phyloP scores from a whole-genome alignment of 2,888 invertebrate species.

The Yponomeuta evonymella region DNA sequence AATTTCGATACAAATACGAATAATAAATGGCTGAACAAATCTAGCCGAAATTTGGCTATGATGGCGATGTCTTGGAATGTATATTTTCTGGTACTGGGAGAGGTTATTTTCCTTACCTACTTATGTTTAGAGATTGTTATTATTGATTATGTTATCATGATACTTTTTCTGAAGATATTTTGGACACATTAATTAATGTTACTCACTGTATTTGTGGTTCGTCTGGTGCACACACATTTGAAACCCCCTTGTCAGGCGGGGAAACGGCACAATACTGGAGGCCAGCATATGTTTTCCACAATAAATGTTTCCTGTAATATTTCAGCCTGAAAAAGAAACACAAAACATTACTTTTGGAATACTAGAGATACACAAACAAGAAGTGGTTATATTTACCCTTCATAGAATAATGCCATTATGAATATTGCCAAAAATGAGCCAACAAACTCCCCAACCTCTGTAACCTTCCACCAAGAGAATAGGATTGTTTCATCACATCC shows the following conservation, averaged over 20 bases:
- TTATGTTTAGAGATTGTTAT: too few species aligned
- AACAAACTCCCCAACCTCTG: slow-evolving; percentile 84
- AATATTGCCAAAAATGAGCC: slow-evolving; percentile 95
- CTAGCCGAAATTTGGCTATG: too few species aligned
- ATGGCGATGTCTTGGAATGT: too few species aligned
- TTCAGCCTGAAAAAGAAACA: slow-evolving; percentile 71
- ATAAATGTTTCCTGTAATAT: slow-evolving; percentile 84
- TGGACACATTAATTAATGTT: background rate
- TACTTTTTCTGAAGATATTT: too few species aligned
- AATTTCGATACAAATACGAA: too few species aligned
- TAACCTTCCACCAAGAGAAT: slow-evolving; percentile 88
- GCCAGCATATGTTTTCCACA: slow-evolving; percentile 91
- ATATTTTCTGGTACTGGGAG: too few species aligned
- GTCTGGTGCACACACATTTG: slow-evolving; percentile 77
- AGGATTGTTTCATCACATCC: slow-evolving; percentile 85
- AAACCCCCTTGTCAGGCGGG: slow-evolving; percentile 80
- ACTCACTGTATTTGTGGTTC: slow-evolving; percentile 83
- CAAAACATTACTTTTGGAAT: slow-evolving; percentile 7
- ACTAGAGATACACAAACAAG: background rate
- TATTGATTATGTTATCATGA: too few species aligned
- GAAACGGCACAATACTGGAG: slow-evolving; percentile 90
- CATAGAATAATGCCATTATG: slow-evolving; percentile 93
- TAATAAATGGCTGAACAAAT: too few species aligned
- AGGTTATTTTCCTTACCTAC: too few species aligned
- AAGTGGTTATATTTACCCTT: slow-evolving; percentile 81